A percentile compares a stretch with the other conserved stretches of the same genome.
phyloP scores from a whole-genome alignment of 2,888 invertebrate species.

The Calephelis perditalis region DNA sequence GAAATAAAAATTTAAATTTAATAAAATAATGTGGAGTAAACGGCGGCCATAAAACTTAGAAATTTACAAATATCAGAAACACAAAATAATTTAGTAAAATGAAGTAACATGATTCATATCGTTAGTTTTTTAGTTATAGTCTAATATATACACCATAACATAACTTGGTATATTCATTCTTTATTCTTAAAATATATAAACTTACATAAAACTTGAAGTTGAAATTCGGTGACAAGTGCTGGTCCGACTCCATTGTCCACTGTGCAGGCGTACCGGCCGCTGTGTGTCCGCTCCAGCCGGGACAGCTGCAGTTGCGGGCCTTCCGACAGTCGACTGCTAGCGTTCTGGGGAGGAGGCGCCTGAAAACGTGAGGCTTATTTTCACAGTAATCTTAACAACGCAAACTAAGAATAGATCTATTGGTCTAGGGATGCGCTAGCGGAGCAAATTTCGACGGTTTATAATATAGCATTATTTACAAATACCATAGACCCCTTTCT shows the following conservation, averaged over 20 bases:
- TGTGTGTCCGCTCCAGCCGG: slow-evolving; percentile 79
- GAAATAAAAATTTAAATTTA: background rate
- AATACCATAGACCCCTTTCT: no score
- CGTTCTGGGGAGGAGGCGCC: slow-evolving; percentile 47
- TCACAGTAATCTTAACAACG: background rate
- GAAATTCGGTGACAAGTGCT: slow-evolving; percentile 81
- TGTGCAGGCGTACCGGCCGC: slow-evolving; percentile 82
- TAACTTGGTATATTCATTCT: no score
- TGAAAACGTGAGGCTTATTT: background rate
- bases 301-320: slow-evolving; percentile 81
- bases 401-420: background rate
- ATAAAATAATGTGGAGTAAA: no score
- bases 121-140: no score
- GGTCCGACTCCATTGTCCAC: slow-evolving; percentile 84
- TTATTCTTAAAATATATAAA: slow-evolving; percentile 27
- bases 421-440: background rate
- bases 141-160: no score
- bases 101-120: no score
- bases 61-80: no score
- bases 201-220: slow-evolving; percentile 83
- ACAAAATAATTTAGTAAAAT: no score
- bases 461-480: no score
- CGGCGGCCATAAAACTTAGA: no score
- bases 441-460: no score
- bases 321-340: slow-evolving; percentile 65